These are phyloP conservation scores for Netelia fuscicornis DNA, from an alignment of 2,888 invertebrate species.

Conservation along the genomic window DNA sequence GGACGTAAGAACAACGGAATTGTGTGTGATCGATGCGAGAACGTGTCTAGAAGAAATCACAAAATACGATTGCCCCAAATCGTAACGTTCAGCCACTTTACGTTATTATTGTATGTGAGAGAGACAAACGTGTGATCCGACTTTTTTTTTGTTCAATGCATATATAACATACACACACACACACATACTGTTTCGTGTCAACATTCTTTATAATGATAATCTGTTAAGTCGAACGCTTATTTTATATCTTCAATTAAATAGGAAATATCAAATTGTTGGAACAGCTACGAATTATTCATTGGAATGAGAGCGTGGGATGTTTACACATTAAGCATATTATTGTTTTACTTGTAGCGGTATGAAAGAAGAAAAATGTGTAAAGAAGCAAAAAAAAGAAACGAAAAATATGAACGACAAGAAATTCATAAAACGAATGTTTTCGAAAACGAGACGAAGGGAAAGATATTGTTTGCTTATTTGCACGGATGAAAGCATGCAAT, in stretches of 20 bases:
- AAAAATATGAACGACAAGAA: background rate
- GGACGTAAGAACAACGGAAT: background rate
- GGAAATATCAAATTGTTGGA: constrained; percentile 40
- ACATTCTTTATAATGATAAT: constrained; percentile 28
- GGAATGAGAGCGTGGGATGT: constrained; percentile 17
- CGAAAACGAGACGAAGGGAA: constrained; percentile 4
- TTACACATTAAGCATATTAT: constrained; percentile 33
- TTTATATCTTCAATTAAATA: constrained; percentile 20
- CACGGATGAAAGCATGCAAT: constrained; percentile 28
- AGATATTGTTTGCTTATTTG: constrained; percentile 40
- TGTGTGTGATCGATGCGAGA: background rate
- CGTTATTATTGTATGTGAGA: background rate
- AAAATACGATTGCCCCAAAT: background rate
- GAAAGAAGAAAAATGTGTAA: constrained; percentile 26
- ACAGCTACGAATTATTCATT: constrained; percentile 43
- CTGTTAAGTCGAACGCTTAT: constrained; percentile 20
- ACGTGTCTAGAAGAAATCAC: constrained; percentile 12
- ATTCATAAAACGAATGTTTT: background rate
- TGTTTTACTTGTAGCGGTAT: constrained; percentile 46
- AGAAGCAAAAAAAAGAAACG: background rate
- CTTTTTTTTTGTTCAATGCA: background rate
- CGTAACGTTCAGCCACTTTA: background rate
- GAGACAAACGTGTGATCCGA: too few species aligned
- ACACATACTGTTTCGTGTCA: background rate
- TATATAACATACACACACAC: background rate